A percentile compares a stretch with the other conserved stretches of the same genome.
These are phyloP conservation scores for Drosophila aff. DNA, from an alignment of 1,140 invertebrate genomes.

Conservation along the genomic window DNA sequence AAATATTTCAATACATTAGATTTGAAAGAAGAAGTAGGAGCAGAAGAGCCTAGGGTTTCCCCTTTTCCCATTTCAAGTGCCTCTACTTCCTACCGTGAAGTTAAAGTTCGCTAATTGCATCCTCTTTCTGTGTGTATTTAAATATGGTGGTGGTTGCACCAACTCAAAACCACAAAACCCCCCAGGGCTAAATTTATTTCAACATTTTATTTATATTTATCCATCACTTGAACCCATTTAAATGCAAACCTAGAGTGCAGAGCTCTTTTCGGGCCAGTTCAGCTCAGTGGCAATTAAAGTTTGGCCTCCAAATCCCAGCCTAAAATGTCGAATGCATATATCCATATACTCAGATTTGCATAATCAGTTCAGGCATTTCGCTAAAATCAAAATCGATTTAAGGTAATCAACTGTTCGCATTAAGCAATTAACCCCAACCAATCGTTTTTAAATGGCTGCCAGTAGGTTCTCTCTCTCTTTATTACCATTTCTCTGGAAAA, in stretches of 20 bases:
- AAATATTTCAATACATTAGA: conserved; percentile 43
- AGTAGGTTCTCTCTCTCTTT: not conserved
- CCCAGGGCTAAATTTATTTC: conserved; percentile 30
- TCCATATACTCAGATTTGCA: conserved; percentile 46
- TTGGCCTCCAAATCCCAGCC: conserved; percentile 24
- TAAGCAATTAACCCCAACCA: conserved; percentile 67
- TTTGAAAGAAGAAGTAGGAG: not conserved
- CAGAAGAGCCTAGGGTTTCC: not conserved
- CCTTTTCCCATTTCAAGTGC: conserved; percentile 3
- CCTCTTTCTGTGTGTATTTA: conserved; percentile 27
- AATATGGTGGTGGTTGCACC: conserved; percentile 17
- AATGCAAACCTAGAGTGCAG: not conserved
- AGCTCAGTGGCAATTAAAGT: conserved; percentile 33
- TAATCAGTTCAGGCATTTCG: conserved; percentile 49
- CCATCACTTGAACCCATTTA: conserved; percentile 48
- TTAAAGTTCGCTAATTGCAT: conserved; percentile 46
- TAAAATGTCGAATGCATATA: conserved; percentile 12
- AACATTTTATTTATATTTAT: conserved; percentile 54
- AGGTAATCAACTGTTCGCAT: conserved; percentile 58
- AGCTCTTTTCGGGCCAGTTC: conserved; percentile 24
- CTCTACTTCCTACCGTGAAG: not conserved
- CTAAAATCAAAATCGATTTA: conserved; percentile 41
- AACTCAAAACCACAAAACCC: conserved; percentile 36
- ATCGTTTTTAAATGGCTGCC: conserved; percentile 53
- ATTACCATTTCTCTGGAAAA: conserved; percentile 2